Evolutionary conservation across 2,888 invertebrate genomes (phyloP).

Genomic region (Aphodius sticticus): DNA sequence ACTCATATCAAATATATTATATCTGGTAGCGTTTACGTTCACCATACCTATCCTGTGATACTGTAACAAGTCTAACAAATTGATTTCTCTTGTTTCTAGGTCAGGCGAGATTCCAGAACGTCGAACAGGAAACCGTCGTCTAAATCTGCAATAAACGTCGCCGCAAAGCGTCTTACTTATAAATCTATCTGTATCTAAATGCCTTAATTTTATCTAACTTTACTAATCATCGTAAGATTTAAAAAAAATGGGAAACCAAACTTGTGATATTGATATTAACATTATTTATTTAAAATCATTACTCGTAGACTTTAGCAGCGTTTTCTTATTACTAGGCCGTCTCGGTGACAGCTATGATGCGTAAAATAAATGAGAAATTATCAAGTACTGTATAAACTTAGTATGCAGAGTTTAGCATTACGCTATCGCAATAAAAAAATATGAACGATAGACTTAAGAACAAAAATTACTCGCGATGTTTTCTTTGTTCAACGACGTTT

Average conservation of each 20-base stretch:
- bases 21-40: background rate
- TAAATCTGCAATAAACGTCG: slow-evolving; percentile 50
- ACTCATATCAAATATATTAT: background rate
- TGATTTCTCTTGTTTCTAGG: slow-evolving; percentile 56
- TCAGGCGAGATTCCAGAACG: slow-evolving; percentile 72
- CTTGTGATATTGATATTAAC: slow-evolving; percentile 35
- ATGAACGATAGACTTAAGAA: slow-evolving; percentile 10
- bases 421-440: slow-evolving; percentile 7
- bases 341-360: no score
- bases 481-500: slow-evolving; percentile 5
- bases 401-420: slow-evolving; percentile 8
- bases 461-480: background rate
- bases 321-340: background rate
- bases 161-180: slow-evolving; percentile 16
- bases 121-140: slow-evolving; percentile 68
- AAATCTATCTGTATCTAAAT: slow-evolving; percentile 32
- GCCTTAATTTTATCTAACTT: slow-evolving; percentile 36
- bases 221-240: slow-evolving; percentile 14
- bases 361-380: background rate
- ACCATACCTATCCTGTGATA: background rate
- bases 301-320: background rate
- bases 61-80: background rate
- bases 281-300: slow-evolving; percentile 35
- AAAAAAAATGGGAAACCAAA: slow-evolving; percentile 5
- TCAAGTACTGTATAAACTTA: background rate